Evolutionary conservation across 2,888 invertebrate species (phyloP).

Genomic region (Epinotia ramella): DNA sequence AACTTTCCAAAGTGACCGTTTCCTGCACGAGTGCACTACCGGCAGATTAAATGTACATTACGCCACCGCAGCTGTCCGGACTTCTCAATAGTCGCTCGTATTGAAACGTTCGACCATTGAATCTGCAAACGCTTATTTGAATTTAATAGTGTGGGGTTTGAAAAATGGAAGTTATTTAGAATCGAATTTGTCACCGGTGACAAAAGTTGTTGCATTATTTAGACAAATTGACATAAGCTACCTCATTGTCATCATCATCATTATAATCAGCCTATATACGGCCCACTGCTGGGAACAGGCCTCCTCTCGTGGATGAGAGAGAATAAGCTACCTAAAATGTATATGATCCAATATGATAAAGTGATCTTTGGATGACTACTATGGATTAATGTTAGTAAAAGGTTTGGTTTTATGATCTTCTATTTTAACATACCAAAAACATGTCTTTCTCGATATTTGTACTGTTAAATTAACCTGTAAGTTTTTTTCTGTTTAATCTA

Average conservation of each 20-base stretch:
- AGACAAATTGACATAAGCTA: not conserved
- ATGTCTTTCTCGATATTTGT: not conserved
- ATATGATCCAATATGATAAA: too few species aligned
- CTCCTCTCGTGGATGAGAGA: too few species aligned
- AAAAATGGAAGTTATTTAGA: constrained; percentile 15
- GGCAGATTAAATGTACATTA: constrained; percentile 82
- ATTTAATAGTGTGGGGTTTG: constrained; percentile 1
- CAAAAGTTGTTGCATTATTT: not conserved
- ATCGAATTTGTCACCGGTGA: not conserved
- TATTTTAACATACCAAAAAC: too few species aligned
- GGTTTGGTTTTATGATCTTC: too few species aligned
- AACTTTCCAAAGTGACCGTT: constrained; percentile 16
- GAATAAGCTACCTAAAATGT: too few species aligned
- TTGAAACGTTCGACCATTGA: constrained; percentile 35
- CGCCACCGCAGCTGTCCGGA: constrained; percentile 70
- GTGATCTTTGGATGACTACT: too few species aligned
- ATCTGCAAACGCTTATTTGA: constrained; percentile 26
- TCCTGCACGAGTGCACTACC: constrained; percentile 13
- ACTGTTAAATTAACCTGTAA: not conserved
- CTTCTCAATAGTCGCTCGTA: constrained; percentile 14
- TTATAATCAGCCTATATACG: too few species aligned
- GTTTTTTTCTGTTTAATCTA: too few species aligned
- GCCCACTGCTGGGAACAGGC: too few species aligned
- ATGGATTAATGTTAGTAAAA: too few species aligned
- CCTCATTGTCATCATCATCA: not conserved